These are phyloP conservation scores for Tamias sibiricus DNA, from an alignment of 2,113 vertebrate species.

Conservation along the genomic window DNA sequence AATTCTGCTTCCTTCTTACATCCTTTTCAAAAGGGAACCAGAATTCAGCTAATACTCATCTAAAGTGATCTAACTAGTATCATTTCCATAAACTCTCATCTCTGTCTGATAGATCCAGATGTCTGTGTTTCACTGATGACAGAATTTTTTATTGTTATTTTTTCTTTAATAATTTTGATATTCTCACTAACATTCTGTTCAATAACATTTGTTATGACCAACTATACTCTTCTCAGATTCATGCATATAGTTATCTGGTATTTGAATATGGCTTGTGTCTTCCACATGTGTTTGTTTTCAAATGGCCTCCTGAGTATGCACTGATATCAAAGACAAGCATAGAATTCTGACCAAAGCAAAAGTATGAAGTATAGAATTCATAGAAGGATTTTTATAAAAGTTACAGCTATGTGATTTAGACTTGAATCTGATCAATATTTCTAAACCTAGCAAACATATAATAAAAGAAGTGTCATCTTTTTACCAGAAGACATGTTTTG, in stretches of 20 bases:
- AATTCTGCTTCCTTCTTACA: neutral
- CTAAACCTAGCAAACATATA: neutral
- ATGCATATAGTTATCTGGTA: neutral
- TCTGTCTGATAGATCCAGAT: neutral
- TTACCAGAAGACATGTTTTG: neutral
- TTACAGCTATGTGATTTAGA: neutral
- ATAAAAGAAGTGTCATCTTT: neutral
- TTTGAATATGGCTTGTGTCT: neutral
- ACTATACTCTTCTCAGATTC: neutral
- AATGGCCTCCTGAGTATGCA: neutral
- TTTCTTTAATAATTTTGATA: neutral
- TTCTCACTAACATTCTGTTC: constrained; percentile 4
- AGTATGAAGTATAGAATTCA: constrained; percentile 12
- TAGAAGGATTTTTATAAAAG: neutral
- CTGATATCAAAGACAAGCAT: neutral
- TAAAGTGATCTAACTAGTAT: neutral
- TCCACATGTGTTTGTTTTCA: neutral
- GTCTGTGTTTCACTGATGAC: neutral
- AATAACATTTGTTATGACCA: neutral
- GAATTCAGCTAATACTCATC: neutral
- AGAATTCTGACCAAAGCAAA: constrained; percentile 19
- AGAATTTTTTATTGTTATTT: neutral
- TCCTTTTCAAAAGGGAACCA: constrained; percentile 33
- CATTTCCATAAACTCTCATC: neutral
- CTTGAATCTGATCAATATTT: neutral